Percentiles rank a stretch among this genome's conserved stretches.
These are phyloP conservation scores for Fistularia tabacaria DNA, from an alignment of 2,797 vertebrate genomes.

Conservation along the genomic window DNA sequence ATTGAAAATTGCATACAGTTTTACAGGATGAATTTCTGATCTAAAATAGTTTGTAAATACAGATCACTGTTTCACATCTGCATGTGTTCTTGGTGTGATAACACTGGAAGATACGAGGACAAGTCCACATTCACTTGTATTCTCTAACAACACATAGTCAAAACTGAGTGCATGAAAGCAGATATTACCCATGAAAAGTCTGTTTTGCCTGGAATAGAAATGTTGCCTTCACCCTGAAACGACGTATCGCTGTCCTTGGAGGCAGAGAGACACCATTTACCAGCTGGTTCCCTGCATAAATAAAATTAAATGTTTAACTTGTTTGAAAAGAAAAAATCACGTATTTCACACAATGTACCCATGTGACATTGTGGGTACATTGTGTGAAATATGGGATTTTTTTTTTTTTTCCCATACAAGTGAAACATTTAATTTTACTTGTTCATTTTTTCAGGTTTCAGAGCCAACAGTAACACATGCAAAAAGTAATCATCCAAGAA, in stretches of 20 bases:
- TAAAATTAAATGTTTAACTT: too few relatives aligned
- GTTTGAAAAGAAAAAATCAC: too few relatives aligned
- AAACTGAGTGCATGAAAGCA: conserved; percentile 7
- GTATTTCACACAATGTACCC: too few relatives aligned
- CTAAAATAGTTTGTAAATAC: conserved; percentile 32
- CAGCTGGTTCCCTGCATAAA: conserved; percentile 32
- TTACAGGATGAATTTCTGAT: conserved; percentile 40
- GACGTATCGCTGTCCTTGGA: conserved; percentile 2
- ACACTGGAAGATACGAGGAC: conserved; percentile 6
- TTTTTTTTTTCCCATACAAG: conserved; percentile 12
- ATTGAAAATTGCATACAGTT: conserved; percentile 30
- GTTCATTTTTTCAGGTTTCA: conserved; percentile 64
- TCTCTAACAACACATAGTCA: conserved; percentile 9
- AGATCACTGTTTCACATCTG: conserved; percentile 15
- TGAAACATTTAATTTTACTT: conserved; percentile 64
- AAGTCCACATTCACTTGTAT: conserved; percentile 2
- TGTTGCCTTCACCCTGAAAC: conserved; percentile 47
- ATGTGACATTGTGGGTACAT: too few relatives aligned
- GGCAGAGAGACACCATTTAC: conserved; percentile 22
- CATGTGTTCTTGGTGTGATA: conserved; percentile 12
- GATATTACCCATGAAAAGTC: conserved; percentile 27
- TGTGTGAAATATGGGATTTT: conserved; percentile 43
- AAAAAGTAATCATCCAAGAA: conserved; percentile 18
- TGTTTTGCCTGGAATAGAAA: conserved; percentile 26
- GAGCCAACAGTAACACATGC: conserved; percentile 31